These are phyloP conservation scores for Euspilapteryx auroguttella DNA, from an alignment of 2,888 invertebrate species.

Conservation along the genomic window DNA sequence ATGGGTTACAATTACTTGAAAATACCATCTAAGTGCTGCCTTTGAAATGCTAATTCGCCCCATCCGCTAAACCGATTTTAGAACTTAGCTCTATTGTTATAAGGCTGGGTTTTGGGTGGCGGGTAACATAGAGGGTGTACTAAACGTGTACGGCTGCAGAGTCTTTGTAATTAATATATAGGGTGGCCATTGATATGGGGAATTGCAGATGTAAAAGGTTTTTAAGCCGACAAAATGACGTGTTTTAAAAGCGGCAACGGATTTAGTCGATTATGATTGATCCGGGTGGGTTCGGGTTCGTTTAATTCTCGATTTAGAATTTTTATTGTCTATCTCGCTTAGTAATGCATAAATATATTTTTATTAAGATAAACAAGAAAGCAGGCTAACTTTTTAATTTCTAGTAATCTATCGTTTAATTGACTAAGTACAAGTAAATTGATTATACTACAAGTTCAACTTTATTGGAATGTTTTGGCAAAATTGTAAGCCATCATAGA, in stretches of 20 bases:
- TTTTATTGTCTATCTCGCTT: no score
- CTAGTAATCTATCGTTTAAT: no score
- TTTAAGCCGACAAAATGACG: conserved; percentile 19
- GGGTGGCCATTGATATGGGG: conserved; percentile 47
- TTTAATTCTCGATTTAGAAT: no score
- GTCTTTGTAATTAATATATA: conserved; percentile 54
- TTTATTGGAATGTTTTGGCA: no score
- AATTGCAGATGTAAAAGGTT: conserved; percentile 43
- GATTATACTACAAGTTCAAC: no score
- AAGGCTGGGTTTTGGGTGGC: conserved; percentile 13
- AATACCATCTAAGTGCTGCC: conserved; percentile 5
- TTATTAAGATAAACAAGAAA: no score
- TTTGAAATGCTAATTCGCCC: conserved; percentile 35
- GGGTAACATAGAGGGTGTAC: conserved; percentile 25
- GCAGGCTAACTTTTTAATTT: no score
- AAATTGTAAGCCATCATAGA: no score
- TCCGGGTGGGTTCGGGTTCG: no score
- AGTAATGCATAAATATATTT: no score
- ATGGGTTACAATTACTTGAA: conserved; percentile 11
- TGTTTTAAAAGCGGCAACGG: neutral
- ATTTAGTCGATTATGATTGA: no score
- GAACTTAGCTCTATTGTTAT: conserved; percentile 10
- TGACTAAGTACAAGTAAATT: no score
- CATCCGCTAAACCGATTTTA: conserved; percentile 12
- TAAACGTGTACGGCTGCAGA: conserved; percentile 32